Percentiles rank a stretch among this genome's conserved stretches.
Evolutionary conservation across 1,140 invertebrate species (phyloP).

Genomic region (Pseudomyrmex cubaensis): DNA sequence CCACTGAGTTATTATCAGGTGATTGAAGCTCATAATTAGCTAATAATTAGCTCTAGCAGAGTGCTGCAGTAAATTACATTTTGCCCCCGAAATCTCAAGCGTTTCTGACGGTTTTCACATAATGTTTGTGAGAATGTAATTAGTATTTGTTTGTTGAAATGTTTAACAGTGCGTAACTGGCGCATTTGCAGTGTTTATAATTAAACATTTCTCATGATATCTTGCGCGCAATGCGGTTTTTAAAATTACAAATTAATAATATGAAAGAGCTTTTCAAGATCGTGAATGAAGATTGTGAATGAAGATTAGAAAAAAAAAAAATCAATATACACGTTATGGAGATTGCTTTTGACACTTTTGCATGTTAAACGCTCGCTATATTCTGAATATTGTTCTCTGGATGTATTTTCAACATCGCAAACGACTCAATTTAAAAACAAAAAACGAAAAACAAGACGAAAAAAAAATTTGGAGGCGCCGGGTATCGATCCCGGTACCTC

Average conservation of each 20-base stretch:
- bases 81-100: background rate
- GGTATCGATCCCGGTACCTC: slow-evolving; percentile 94
- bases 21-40: slow-evolving; percentile 72
- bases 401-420: background rate
- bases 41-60: slow-evolving; percentile 12
- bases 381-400: background rate
- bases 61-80: background rate
- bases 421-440: slow-evolving; percentile 40
- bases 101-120: no score
- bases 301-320: background rate
- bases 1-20: slow-evolving; percentile 93
- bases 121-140: no score
- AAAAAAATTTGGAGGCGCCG: slow-evolving; percentile 88
- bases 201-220: no score
- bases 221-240: no score
- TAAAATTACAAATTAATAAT: background rate
- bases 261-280: background rate
- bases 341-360: background rate
- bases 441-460: slow-evolving; percentile 54
- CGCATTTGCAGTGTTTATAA: no score
- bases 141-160: no score
- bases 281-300: background rate
- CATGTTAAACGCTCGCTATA: background rate
- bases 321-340: background rate
- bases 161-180: no score